phyloP scores from a whole-genome alignment of 1,140 invertebrate species.

The Trichonephila inaurata region DNA sequence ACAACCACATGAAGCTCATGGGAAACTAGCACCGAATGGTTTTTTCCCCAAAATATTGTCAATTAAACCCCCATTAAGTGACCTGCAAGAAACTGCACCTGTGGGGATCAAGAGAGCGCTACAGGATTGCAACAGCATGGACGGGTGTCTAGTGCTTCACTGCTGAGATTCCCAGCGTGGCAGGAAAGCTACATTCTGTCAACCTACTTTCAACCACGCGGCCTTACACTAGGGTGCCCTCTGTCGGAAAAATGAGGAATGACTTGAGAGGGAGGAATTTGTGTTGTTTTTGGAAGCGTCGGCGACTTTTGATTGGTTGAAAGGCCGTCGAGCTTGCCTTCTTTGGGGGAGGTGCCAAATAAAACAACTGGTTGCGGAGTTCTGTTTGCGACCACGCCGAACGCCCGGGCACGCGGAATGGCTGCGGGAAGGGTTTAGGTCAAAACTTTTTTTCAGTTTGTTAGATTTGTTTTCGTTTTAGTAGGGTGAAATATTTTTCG shows the following conservation, averaged over 20 bases:
- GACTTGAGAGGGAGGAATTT: slow-evolving; percentile 24
- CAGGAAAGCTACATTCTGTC: slow-evolving; percentile 65
- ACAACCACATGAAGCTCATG: slow-evolving; percentile 2
- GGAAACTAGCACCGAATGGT: neutral
- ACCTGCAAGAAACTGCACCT: slow-evolving; percentile 13
- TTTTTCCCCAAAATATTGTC: neutral
- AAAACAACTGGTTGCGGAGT: slow-evolving; percentile 71
- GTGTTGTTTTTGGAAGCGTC: slow-evolving; percentile 55
- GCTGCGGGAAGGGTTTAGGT: neutral
- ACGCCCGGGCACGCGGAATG: neutral
- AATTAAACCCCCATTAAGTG: neutral
- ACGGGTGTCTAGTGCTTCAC: slow-evolving; percentile 63
- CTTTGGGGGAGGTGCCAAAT: slow-evolving; percentile 59
- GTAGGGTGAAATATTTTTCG: too few species aligned
- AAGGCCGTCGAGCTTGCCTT: slow-evolving; percentile 13
- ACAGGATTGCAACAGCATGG: slow-evolving; percentile 67
- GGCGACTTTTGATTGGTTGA: slow-evolving; percentile 65
- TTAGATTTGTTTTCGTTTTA: too few species aligned
- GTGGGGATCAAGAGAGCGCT: slow-evolving; percentile 3
- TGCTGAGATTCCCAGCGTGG: slow-evolving; percentile 52
- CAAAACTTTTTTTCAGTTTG: neutral
- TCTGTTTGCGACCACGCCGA: neutral
- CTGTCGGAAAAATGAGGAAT: slow-evolving; percentile 63
- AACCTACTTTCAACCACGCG: slow-evolving; percentile 42
- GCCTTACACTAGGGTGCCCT: slow-evolving; percentile 60